Evolutionary conservation across 92 coral and sea anemone genomes (phyloP).

Genomic region (Porites divaricata): DNA sequence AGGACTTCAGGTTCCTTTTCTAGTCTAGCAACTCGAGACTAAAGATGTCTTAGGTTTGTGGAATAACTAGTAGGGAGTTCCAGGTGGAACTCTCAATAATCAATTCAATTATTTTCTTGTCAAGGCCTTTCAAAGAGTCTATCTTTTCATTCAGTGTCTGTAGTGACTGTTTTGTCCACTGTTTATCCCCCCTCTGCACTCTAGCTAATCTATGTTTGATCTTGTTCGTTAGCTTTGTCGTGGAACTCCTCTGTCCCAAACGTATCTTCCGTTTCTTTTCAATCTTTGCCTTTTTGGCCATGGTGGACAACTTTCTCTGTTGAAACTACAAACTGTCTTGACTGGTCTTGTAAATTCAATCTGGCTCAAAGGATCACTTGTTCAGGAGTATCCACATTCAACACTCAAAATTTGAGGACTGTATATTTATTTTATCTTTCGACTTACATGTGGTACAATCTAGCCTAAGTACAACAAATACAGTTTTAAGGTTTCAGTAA

Average conservation of each 20-base stretch:
- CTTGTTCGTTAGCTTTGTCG: slow-evolving; percentile 31
- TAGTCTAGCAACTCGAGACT: slow-evolving; percentile 25
- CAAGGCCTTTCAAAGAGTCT: slow-evolving; percentile 22
- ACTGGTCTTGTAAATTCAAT: background rate
- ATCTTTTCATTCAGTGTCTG: slow-evolving; percentile 41
- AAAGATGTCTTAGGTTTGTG: slow-evolving; percentile 7
- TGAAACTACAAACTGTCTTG: too few relatives aligned
- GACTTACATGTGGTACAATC: background rate
- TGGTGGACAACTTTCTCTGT: too few relatives aligned
- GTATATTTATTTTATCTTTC: too few relatives aligned
- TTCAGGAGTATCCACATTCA: slow-evolving; percentile 6
- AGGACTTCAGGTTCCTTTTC: slow-evolving; percentile 19
- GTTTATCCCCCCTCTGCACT: background rate
- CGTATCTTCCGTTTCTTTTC: slow-evolving; percentile 39
- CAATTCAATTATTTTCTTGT: slow-evolving; percentile 38
- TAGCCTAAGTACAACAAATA: background rate
- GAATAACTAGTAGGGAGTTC: slow-evolving; percentile 23
- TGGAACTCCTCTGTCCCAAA: slow-evolving; percentile 49
- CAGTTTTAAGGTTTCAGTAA: background rate
- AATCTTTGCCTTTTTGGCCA: slow-evolving; percentile 17
- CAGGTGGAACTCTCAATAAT: background rate
- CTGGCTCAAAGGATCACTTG: slow-evolving; percentile 50
- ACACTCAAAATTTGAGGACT: too few relatives aligned
- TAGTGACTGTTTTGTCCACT: slow-evolving; percentile 9
- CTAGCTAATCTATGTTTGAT: slow-evolving; percentile 12